Evolutionary conservation across 2,113 vertebrate genomes (phyloP).

Genomic region (Maccullochella peelii): DNA sequence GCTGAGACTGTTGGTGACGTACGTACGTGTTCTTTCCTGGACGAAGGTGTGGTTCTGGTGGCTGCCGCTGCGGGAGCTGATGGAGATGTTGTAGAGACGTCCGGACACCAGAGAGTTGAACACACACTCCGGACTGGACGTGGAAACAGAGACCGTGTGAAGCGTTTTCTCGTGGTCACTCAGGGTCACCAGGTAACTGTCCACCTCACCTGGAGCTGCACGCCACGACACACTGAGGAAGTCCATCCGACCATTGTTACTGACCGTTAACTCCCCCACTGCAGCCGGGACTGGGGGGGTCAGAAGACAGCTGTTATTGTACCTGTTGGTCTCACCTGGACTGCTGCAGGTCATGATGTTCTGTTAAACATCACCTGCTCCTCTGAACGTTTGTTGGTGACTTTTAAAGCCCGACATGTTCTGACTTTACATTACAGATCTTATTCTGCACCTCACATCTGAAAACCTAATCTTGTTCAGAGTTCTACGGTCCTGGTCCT

Average conservation of each 20-base stretch:
- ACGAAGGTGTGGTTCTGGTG: constrained; percentile 88
- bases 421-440: no score
- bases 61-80: constrained; percentile 89
- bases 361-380: no score
- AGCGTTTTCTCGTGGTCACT: constrained; percentile 83
- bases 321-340: no score
- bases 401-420: no score
- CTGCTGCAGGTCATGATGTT: no score
- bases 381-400: no score
- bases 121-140: constrained; percentile 88
- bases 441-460: no score
- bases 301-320: no score
- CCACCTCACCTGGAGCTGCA: constrained; percentile 89
- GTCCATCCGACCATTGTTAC: constrained; percentile 92
- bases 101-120: constrained; percentile 93
- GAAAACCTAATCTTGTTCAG: no score
- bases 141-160: constrained; percentile 86
- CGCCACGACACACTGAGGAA: constrained; percentile 96
- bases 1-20: neutral
- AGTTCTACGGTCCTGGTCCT: no score
- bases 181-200: constrained; percentile 90
- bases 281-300: constrained; percentile 89
- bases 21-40: constrained; percentile 92
- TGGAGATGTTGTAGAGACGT: constrained; percentile 90
- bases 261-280: constrained; percentile 90